Base-by-base conservation (phyloP, 2,888 invertebrate species). In the Neoscelio sp. region DNA sequence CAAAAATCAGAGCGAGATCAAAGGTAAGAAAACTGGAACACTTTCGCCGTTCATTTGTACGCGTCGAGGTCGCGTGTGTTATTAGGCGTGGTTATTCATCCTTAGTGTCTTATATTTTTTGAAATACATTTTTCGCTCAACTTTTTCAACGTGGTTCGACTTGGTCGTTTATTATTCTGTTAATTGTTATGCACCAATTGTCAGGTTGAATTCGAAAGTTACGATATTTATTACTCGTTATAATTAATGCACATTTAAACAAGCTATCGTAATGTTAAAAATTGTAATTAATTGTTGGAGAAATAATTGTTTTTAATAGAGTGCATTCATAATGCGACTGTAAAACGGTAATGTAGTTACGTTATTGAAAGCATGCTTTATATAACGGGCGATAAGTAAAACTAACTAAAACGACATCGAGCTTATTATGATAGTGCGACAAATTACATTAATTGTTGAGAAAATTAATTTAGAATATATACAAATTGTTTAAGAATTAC, bases 1-100 rank as follows among this genome's bases (percentile, higher is more conserved):
- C n/a, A n/a, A n/a, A n/a, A n/a, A 44, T 23, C 23, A 33, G 23
- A 68, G 20, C 46, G 46, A 54, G 67, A 56, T 56, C 44, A 38
- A 58, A 60, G 23, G 50, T 38, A 70, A 58, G 50, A 35, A 68
- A 60, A 70, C 70, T 70, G 70, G 70, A 70, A 70, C 70, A 70
- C 70, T 70, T 70, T 70, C 70, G 60, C 70, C 28, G 33, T 7
- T 44, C 70, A 60, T 70, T 70, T 70, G 50, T 70, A 38, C 28
- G 13, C 26, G 70, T 52, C 70, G 60, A 70, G 70, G 70, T 30
- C 70, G 50, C 8, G 46, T 46, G 10, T 40, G 42, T 50, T 70
- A 60, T 70, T 70, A 70, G 70, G 70, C 60, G 60, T 70, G 70
- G 58, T 60, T 60, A 70, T 70, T 70, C 70, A 70, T 70, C 70